These are phyloP conservation scores for Mylabris sibirica DNA, from an alignment of 2,888 invertebrate genomes.

Conservation along the genomic window DNA sequence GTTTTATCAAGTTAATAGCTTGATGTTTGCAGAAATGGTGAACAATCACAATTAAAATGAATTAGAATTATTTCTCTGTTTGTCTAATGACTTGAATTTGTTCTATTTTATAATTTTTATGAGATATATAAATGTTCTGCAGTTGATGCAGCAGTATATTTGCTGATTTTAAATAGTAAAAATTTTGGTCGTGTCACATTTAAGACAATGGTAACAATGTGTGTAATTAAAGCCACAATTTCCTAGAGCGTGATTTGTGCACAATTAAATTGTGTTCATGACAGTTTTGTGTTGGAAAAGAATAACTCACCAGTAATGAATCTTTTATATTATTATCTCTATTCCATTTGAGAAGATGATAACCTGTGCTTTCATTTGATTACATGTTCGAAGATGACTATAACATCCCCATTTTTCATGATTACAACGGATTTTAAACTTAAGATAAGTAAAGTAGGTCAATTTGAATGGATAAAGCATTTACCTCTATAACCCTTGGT, in stretches of 20 bases:
- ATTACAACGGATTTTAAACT: constrained; percentile 46
- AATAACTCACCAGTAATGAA: constrained; percentile 17
- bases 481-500: constrained; percentile 21
- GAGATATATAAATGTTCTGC: no score
- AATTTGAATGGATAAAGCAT: constrained; percentile 44
- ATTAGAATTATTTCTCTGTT: not conserved
- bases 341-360: constrained; percentile 5
- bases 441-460: constrained; percentile 49
- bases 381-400: constrained; percentile 38
- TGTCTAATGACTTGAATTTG: not conserved
- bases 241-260: constrained; percentile 15
- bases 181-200: not conserved
- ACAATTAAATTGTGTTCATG: constrained; percentile 29
- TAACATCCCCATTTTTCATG: constrained; percentile 37
- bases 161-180: not conserved
- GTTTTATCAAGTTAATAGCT: not conserved
- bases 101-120: no score
- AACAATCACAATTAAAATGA: not conserved
- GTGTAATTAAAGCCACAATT: not conserved
- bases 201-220: not conserved
- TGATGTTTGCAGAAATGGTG: not conserved
- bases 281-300: constrained; percentile 19
- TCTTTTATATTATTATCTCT: not conserved
- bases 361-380: constrained; percentile 31
- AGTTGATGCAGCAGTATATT: not conserved